Evolutionary conservation across 2,113 vertebrate species (phyloP), one percentile per base, ranked within the genome.

Genomic region (human (Homo sapiens)): DNA sequence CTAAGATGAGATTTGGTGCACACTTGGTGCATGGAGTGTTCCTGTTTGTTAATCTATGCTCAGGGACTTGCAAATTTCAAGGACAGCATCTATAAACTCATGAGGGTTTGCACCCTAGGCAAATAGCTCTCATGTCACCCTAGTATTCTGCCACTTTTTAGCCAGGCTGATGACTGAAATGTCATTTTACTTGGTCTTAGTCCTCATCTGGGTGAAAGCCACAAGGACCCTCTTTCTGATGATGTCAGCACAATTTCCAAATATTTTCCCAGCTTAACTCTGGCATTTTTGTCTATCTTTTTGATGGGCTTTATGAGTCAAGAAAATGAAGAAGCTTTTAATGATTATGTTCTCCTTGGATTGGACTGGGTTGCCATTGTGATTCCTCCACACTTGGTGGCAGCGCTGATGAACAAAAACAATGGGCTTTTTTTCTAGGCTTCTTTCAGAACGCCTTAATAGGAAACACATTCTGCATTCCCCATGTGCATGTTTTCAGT

Each of bases 401-500:
- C 64, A 94, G 52, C n/a, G 93, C 52, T 38, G 32, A 55, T 52
- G 27, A 97, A 57, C 59, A 90, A 88, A 96, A 90, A 90, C 76
- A 93, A 96, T 73, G 68, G 89, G 17, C 12, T 84, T 93, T 95
- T 59, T 97, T 90, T 43, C 52, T 55, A 25, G 1, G 43, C 80
- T 79, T 78, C 83, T 85, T 97, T 64, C 90, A 72, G 93, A 68
- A 90, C 12, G 52, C 72, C 78, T 96, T 96, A 92, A 96, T 82
- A 97, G 66, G 90, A 97, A 97, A 90, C 79, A 93, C 14, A 90
- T 94, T 96, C 80, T 79, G 32, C 76, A 93, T 94, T 92, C 43
- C 79, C 59, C 79, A 75, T 82, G 52, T 75, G 50, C 64, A 92
- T 88, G 70, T 70, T 90, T 94, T 90, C 61, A 88, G 48, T 57